Conservation (phyloP, 2,113 vertebrate genomes). For the Spilogale gracilis region DNA sequence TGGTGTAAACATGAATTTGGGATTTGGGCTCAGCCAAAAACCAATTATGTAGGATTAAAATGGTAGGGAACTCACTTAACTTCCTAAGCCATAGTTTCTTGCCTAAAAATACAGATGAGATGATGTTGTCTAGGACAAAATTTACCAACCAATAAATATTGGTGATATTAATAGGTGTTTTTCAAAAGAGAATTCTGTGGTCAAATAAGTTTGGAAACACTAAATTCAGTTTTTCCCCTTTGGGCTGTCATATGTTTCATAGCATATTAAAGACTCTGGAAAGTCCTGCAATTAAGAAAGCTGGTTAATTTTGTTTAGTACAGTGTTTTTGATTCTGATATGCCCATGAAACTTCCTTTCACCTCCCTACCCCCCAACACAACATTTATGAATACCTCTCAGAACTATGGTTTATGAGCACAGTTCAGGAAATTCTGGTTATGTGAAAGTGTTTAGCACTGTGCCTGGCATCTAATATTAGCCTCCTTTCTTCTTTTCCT, state of each 20-base stretch:
- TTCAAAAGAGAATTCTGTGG: background rate
- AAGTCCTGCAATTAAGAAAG: background rate
- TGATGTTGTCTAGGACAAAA: background rate
- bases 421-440: background rate
- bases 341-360: background rate
- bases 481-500: background rate
- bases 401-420: background rate
- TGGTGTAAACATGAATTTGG: background rate
- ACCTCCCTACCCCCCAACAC: background rate
- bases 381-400: background rate
- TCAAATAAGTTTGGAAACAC: background rate
- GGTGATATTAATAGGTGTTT: background rate
- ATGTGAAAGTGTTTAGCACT: background rate
- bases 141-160: background rate
- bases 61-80: background rate
- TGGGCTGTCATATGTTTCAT: background rate
- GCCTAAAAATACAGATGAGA: background rate
- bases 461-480: background rate
- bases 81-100: background rate
- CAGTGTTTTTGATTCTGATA: background rate
- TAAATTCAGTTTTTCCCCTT: background rate
- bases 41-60: background rate
- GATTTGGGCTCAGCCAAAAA: background rate
- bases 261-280: background rate
- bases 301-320: background rate